phyloP scores from a whole-genome alignment of 2,113 vertebrate genomes.

The Lutjanus erythropterus region DNA sequence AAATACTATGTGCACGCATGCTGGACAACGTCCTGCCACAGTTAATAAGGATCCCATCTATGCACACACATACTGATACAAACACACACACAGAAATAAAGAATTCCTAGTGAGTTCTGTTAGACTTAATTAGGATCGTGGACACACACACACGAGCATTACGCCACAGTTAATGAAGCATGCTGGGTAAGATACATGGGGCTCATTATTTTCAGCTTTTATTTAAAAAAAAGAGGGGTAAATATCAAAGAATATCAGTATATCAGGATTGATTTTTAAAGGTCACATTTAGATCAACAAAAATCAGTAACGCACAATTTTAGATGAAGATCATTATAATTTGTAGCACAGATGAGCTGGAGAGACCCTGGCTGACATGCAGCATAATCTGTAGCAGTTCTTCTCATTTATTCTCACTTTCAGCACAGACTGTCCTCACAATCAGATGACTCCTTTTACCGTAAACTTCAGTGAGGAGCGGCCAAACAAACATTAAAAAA shows the following conservation, averaged over 20 bases:
- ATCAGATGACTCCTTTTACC: background rate
- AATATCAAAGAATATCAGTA: no score
- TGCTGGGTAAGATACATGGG: slow-evolving; percentile 22
- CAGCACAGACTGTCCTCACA: background rate
- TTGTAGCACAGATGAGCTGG: background rate
- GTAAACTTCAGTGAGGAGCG: background rate
- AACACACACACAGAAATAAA: slow-evolving; percentile 9
- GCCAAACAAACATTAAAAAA: no score
- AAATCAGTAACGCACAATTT: slow-evolving; percentile 13
- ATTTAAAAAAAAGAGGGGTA: background rate
- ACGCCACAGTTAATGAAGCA: slow-evolving; percentile 49
- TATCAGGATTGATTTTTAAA: background rate
- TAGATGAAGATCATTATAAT: background rate
- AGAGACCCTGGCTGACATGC: background rate
- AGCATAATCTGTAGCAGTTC: background rate
- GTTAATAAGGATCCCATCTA: slow-evolving; percentile 38
- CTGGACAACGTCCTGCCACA: slow-evolving; percentile 31
- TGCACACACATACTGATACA: background rate
- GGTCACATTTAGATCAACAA: background rate
- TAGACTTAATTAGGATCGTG: slow-evolving; percentile 42
- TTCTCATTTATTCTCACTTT: background rate
- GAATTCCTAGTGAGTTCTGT: slow-evolving; percentile 36
- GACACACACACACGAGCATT: background rate
- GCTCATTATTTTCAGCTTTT: slow-evolving; percentile 50
- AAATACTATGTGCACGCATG: background rate